Percentiles rank a stretch among this genome's conserved stretches.
These are phyloP conservation scores for Promerops cafer DNA, from an alignment of 2,113 vertebrate species.

Conservation along the genomic window DNA sequence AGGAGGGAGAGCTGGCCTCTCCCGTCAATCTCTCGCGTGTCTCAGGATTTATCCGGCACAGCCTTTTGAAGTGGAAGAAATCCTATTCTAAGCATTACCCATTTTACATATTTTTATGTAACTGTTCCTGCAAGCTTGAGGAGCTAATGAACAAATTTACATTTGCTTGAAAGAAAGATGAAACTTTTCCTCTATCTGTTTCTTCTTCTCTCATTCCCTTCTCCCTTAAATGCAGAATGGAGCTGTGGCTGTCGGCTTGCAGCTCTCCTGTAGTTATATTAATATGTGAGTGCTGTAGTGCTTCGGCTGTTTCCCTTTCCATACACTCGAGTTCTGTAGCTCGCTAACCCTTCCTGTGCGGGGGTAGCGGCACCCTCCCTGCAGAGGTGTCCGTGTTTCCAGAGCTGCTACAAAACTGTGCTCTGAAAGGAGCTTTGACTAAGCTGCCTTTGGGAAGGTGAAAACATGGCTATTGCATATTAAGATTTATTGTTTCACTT, in stretches of 20 bases:
- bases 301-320: background rate
- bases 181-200: background rate
- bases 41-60: background rate
- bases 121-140: background rate
- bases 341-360: background rate
- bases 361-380: background rate
- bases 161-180: background rate
- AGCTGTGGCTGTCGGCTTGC: background rate
- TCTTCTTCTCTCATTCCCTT: background rate
- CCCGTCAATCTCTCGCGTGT: accelerated
- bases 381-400: background rate
- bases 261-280: background rate
- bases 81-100: background rate
- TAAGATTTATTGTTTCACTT: background rate
- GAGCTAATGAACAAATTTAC: background rate
- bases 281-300: background rate
- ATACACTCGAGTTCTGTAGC: background rate
- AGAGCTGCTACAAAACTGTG: background rate
- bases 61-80: background rate
- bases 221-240: background rate
- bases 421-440: background rate
- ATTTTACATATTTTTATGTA: background rate
- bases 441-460: background rate
- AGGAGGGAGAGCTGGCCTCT: background rate
- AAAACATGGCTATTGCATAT: background rate